These are phyloP conservation scores for Peromyscus californicus DNA, from an alignment of 2,113 vertebrate species.

Conservation along the genomic window DNA sequence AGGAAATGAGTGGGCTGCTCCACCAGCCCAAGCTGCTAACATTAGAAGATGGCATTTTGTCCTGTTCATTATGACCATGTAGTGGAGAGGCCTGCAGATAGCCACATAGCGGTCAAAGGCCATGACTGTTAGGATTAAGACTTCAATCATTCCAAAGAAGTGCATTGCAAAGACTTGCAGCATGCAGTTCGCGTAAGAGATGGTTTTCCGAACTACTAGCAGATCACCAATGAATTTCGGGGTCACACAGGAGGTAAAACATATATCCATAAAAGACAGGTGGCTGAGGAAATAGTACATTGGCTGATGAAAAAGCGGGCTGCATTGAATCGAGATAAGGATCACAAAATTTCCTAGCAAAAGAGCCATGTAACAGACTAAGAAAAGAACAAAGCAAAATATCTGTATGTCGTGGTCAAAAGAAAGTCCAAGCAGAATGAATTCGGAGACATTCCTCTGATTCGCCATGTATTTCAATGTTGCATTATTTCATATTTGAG, in stretches of 20 bases:
- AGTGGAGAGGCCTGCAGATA: background rate
- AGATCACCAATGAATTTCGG: slow-evolving; percentile 21
- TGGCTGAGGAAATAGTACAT: slow-evolving; percentile 62
- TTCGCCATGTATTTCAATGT: background rate
- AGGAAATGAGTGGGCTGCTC: background rate
- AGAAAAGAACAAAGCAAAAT: slow-evolving; percentile 35
- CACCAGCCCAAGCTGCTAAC: background rate
- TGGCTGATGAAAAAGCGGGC: background rate
- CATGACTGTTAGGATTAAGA: background rate
- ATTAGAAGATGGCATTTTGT: background rate
- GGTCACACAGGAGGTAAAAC: background rate
- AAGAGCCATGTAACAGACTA: background rate
- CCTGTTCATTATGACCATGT: background rate
- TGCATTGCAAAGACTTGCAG: background rate
- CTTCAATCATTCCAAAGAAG: background rate
- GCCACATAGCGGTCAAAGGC: background rate
- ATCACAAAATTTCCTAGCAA: slow-evolving; percentile 27
- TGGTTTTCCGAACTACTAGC: background rate
- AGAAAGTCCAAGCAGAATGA: slow-evolving; percentile 44
- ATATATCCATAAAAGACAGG: slow-evolving; percentile 7
- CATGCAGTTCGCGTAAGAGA: slow-evolving; percentile 24
- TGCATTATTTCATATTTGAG: rapidly evolving
- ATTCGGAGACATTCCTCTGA: background rate
- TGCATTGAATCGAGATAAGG: background rate
- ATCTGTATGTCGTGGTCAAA: background rate